Conservation (phyloP, 2,888 invertebrate species). For the Lobophora halterata region DNA sequence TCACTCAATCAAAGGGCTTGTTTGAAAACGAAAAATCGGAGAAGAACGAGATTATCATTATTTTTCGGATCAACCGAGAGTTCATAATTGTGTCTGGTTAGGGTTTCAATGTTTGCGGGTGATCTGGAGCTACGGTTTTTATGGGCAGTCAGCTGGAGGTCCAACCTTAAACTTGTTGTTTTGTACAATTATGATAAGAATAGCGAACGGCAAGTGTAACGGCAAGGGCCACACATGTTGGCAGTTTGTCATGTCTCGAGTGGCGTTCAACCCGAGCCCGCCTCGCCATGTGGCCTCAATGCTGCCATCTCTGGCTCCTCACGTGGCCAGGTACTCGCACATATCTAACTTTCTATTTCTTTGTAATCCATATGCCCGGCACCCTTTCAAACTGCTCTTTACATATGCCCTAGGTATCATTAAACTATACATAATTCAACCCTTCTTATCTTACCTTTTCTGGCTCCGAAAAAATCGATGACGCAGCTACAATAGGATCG, state of each 20-base stretch:
- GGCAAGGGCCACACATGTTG: conserved; percentile 51
- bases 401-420: conserved; percentile 17
- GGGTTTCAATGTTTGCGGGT: conserved; percentile 8
- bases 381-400: conserved; percentile 26
- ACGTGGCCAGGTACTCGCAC: conserved; percentile 67
- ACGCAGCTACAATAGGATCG: conserved; percentile 29
- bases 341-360: conserved; percentile 49
- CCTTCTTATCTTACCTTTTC: conserved; percentile 1
- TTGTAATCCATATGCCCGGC: conserved; percentile 29
- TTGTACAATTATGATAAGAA: conserved; percentile 33
- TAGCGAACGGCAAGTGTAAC: conserved; percentile 46
- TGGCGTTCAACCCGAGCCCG: conserved; percentile 48
- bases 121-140: conserved; percentile 17
- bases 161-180: conserved; percentile 49
- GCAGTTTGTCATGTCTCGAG: conserved; percentile 51
- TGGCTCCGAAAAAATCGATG: conserved; percentile 14
- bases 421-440: conserved; percentile 7
- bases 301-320: conserved; percentile 42
- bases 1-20: too few species aligned
- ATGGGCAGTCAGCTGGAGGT: conserved; percentile 41
- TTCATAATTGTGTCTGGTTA: too few species aligned
- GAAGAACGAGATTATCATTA: too few species aligned
- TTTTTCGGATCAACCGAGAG: too few species aligned
- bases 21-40: too few species aligned
- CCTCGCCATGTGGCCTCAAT: conserved; percentile 56